Evolutionary conservation across 2,797 vertebrate genomes (phyloP), one percentile per base, ranked within the genome.

Genomic region (Lates japonicus): DNA sequence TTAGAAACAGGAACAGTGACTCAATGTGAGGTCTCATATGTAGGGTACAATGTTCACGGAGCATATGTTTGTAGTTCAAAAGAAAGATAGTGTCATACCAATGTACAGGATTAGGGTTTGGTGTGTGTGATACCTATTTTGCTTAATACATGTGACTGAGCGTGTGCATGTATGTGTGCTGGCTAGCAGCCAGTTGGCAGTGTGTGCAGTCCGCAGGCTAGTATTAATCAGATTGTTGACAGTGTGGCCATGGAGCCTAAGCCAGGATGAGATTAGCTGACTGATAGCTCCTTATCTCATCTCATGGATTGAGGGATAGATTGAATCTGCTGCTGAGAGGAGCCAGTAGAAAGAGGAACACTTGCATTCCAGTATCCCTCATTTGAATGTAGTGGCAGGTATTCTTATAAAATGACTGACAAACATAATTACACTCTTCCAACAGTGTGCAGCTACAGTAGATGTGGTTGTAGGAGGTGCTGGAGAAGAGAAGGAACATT

Each of bases 141-240:
- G 20, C 20, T 67, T 13, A 76, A 80, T 51, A 74, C 69, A 74
- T 62, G 57, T 52, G 44, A 20, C 33, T 19, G 49, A 1, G 60
- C 19, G 44, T 61, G 52, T 54, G 22, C 48, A 29, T 19, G n/a
- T 61, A 68, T 68, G 46, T 51, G 60, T 58, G 69, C n/a, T 87
- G 88, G 86, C 67, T 8, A 16, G 84, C 75, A 78, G 75, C 88
- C 89, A 85, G 54, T 83, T 91, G 91, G 85, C 85, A 69, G 78
- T 16, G 69, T 75, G 75, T 74, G 71, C 19, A 48, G 81, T 87
- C 86, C 77, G 76, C 82, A 72, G 85, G 69, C 86, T 82, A 52
- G 81, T 84, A 84, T 88, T 94, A 93, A 94, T 93, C 89, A 93
- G 92, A 88, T 88, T 88, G 90, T 82, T 91, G 87, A 90, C 87